Evolutionary conservation across 2,797 vertebrate species (phyloP), one percentile per base, ranked within the genome.

Genomic region (Morelia viridis): DNA sequence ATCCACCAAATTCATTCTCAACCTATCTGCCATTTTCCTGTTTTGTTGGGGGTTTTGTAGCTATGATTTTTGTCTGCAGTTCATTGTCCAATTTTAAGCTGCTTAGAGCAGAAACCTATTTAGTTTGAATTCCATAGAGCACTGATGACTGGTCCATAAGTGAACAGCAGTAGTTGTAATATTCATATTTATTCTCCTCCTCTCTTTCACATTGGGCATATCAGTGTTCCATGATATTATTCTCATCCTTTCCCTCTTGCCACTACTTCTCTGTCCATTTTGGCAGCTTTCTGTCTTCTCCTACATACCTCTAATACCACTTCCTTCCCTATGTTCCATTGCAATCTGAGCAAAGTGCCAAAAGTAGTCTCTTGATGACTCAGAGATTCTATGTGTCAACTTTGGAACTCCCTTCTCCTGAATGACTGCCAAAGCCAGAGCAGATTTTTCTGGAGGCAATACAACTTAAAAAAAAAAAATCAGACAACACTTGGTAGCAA

Each of bases 331-430:
- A 61, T 62, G 88, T 87, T 92, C 92, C 84, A 85, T 15, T 92
- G 87, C 91, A 87, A 62, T 87, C 28, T 28, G 58, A 28, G 15
- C 58, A 86, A 57, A 28, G 46, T 41, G 89, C 92, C 83, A 87
- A 92, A 85, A 87, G 57, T 76, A 62, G 65, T 87, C 84, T 89
- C 88, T 90, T 80, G 92, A 92, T 92, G 92, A 92, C 88, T 92
- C 88, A 90, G 83, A 62, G 65, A 80, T 58, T 92, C 84, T 92
- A 80, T 90, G 84, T 87, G 88, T 92, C 92, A 62, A 50, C 57
- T 80, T 80, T 28, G 88, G 65, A 90, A 92, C 92, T 90, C 92
- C 84, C 92, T 92, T 92, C 65, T 89, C 88, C 88, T 92, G 58
- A 80, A 87, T 24, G 84, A 35, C 92, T 92, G 92, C 92, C 92